A percentile compares a stretch with the other conserved stretches of the same genome.
Evolutionary conservation across 1,140 invertebrate species (phyloP).

Genomic region (Nasonia vitripennis): DNA sequence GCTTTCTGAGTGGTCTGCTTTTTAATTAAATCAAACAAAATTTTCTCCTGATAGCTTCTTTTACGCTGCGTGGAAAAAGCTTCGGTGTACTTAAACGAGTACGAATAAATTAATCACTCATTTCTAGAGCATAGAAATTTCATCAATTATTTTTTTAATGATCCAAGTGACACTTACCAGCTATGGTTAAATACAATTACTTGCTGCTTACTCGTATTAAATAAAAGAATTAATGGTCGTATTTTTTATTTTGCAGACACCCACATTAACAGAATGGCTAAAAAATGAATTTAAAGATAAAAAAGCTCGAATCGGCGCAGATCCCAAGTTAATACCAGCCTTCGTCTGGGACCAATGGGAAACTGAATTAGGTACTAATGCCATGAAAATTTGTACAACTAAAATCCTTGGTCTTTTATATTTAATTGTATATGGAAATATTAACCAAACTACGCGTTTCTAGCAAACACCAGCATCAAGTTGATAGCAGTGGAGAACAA

Average conservation of each 20-base stretch:
- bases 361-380: constrained; percentile 74
- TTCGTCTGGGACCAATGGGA: constrained; percentile 79
- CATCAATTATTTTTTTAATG: too few relatives aligned
- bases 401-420: neutral
- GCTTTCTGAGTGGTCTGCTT: constrained; percentile 71
- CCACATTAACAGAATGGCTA: constrained; percentile 80
- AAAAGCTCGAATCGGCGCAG: constrained; percentile 83
- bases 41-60: constrained; percentile 39
- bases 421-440: constrained; percentile 18
- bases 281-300: constrained; percentile 79
- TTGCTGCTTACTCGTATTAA: too few relatives aligned
- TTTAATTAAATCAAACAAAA: constrained; percentile 49
- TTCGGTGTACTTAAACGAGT: too few relatives aligned
- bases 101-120: too few relatives aligned
- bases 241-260: constrained; percentile 60
- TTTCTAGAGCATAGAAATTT: too few relatives aligned
- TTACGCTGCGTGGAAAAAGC: too few relatives aligned
- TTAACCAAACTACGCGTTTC: constrained; percentile 14
- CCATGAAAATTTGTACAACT: too few relatives aligned
- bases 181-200: too few relatives aligned
- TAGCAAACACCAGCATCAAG: constrained; percentile 74
- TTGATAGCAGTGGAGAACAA: constrained; percentile 83
- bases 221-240: too few relatives aligned
- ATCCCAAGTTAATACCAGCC: constrained; percentile 84
- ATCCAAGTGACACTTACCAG: too few relatives aligned